These are phyloP conservation scores for Pelmatolapia mariae DNA, from an alignment of 2,113 vertebrate species.

Conservation along the genomic window DNA sequence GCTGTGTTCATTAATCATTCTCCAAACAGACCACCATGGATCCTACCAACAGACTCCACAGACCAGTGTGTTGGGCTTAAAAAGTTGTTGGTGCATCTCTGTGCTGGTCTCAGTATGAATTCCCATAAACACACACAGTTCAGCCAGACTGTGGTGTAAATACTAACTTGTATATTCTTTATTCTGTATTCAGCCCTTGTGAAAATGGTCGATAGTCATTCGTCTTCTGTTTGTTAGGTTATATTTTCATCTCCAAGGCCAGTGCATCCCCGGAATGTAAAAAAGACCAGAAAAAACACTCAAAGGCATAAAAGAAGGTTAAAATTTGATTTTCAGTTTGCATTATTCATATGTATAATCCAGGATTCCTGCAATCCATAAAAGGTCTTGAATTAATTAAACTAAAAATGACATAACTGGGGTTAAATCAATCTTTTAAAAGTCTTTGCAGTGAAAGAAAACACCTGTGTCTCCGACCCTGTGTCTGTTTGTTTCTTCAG, in stretches of 20 bases:
- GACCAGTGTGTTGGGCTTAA: background rate
- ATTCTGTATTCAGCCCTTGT: background rate
- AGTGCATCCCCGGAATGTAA: background rate
- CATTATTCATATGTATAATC: background rate
- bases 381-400: background rate
- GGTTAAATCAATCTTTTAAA: background rate
- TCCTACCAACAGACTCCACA: background rate
- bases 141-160: background rate
- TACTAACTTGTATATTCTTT: background rate
- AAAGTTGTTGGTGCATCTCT: background rate
- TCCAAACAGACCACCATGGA: background rate
- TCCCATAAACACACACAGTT: background rate
- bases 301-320: background rate
- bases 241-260: background rate
- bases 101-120: background rate
- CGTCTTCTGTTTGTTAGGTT: background rate
- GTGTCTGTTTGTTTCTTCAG: background rate
- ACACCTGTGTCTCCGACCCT: background rate
- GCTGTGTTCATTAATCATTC: background rate
- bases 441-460: background rate
- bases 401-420: background rate
- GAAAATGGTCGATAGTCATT: background rate
- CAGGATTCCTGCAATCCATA: background rate
- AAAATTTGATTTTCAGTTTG: background rate
- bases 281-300: background rate